phyloP scores from a whole-genome alignment of 2,113 vertebrate genomes.

The Coptodon bakossiorum region DNA sequence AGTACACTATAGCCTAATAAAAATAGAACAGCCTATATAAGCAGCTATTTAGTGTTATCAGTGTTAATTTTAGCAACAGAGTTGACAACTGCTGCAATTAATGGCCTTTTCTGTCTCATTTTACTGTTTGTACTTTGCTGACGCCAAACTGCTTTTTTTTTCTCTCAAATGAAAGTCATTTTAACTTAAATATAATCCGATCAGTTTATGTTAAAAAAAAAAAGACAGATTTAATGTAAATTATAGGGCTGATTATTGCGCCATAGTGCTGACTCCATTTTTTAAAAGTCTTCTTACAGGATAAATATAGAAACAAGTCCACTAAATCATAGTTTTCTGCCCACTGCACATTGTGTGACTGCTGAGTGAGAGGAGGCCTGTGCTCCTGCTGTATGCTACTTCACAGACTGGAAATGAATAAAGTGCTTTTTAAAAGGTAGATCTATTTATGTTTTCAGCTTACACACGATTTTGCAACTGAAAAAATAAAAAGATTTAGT shows the following conservation, averaged over 20 bases:
- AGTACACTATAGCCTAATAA: neutral
- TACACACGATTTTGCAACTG: neutral
- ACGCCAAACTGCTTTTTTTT: neutral
- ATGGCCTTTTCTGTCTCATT: neutral
- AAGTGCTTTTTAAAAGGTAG: neutral
- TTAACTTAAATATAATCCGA: neutral
- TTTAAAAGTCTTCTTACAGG: neutral
- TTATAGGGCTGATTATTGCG: neutral
- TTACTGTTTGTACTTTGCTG: constrained; percentile 13
- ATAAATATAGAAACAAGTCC: neutral
- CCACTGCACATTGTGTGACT: neutral
- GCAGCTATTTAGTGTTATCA: neutral
- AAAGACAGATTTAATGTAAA: neutral
- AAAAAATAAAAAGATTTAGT: neutral
- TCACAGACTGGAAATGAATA: neutral
- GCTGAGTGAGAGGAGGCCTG: neutral
- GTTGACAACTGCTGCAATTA: constrained; percentile 6
- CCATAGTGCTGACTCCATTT: neutral
- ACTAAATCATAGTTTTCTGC: neutral
- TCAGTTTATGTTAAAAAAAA: neutral
- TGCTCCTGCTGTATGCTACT: neutral
- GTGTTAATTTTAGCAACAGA: constrained; percentile 31
- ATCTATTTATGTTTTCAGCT: neutral
- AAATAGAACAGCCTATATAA: neutral
- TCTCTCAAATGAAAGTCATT: neutral